Evolutionary conservation across 1,140 invertebrate genomes (phyloP).

Genomic region (Cryptotermes secundus): DNA sequence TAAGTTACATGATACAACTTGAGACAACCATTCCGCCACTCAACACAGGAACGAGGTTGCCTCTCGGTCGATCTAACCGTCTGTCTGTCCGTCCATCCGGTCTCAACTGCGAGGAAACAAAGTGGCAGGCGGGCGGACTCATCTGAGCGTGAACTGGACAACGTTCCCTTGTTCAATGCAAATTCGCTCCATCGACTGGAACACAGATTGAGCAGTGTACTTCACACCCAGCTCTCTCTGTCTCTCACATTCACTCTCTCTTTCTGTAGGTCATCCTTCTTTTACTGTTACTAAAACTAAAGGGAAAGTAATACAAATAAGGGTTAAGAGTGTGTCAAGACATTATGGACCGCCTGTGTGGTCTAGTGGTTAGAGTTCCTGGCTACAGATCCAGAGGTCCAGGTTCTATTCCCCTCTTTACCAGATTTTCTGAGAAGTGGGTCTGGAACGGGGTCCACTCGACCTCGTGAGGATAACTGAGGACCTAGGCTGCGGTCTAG

Average conservation of each 20-base stretch:
- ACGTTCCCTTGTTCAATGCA: constrained; percentile 8
- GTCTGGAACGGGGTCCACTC: too few species aligned
- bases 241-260: not conserved
- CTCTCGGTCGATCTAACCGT: not conserved
- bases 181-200: constrained; percentile 14
- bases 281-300: not conserved
- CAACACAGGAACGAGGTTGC: not conserved
- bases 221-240: not conserved
- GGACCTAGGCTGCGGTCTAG: too few species aligned
- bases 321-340: too few species aligned
- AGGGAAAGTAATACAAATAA: not conserved
- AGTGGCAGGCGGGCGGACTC: not conserved
- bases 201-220: constrained; percentile 10
- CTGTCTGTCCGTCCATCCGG: not conserved
- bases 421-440: too few species aligned
- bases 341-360: too few species aligned
- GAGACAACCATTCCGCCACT: not conserved
- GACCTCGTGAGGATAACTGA: too few species aligned
- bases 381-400: too few species aligned
- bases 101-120: not conserved
- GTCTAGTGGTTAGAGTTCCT: too few species aligned
- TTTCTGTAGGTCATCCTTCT: not conserved
- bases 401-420: too few species aligned
- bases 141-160: constrained; percentile 12
- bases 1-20: not conserved